Conservation (phyloP, 2,113 vertebrate genomes). For the Meles meles region DNA sequence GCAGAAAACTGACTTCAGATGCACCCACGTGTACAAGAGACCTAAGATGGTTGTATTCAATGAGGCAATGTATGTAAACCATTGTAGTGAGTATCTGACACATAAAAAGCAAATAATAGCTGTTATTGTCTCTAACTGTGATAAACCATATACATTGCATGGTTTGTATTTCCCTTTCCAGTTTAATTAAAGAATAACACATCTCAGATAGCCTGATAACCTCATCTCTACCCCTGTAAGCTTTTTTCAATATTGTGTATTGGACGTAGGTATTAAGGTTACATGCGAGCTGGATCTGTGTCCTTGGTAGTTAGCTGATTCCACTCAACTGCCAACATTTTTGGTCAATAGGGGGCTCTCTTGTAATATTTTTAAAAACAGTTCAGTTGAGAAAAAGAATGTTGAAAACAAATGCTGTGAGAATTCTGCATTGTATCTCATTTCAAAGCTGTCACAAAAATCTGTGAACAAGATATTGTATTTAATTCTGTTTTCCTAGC, state of each 20-base stretch:
- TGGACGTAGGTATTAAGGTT: neutral
- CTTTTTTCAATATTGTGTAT: neutral
- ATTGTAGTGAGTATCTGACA: neutral
- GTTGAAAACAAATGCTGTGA: conserved; percentile 55
- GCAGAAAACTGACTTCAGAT: conserved; percentile 1
- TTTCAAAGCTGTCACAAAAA: conserved; percentile 64
- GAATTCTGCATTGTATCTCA: conserved; percentile 59
- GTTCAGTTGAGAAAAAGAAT: conserved; percentile 38
- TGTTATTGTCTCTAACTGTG: neutral
- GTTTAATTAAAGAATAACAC: neutral
- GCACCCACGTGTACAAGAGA: neutral
- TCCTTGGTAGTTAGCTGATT: conserved; percentile 7
- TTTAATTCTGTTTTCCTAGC: conserved; percentile 64
- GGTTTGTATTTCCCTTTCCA: neutral
- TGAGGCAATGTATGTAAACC: neutral
- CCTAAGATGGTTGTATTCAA: neutral
- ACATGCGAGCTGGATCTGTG: neutral
- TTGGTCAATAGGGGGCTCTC: conserved; percentile 63
- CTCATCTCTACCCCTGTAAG: neutral
- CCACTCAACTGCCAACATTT: conserved; percentile 31
- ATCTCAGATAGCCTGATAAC: neutral
- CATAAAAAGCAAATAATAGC: neutral
- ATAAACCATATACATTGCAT: neutral
- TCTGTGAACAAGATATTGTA: conserved; percentile 61
- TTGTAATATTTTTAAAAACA: conserved; percentile 63